Percentiles rank a stretch among this genome's conserved stretches.
Evolutionary conservation across 2,113 vertebrate genomes (phyloP).

Genomic region (Condylura cristata): DNA sequence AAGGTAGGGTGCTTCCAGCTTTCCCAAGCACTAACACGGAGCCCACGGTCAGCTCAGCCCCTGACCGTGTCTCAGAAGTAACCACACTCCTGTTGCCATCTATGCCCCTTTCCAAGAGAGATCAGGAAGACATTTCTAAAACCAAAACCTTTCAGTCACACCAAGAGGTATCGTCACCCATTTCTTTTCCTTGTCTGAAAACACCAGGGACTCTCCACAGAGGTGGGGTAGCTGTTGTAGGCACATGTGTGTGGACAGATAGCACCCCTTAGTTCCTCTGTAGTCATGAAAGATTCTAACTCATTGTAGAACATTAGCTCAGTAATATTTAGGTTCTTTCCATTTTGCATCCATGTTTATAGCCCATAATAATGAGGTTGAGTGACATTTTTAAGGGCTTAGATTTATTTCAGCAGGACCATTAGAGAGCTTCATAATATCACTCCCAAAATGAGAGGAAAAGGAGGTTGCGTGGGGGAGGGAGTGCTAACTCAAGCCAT

Average conservation of each 20-base stretch:
- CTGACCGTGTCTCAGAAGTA: not conserved
- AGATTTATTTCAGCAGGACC: conserved; percentile 80
- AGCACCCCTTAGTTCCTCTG: conserved; percentile 62
- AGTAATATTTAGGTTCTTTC: conserved; percentile 81
- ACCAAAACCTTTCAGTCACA: not conserved
- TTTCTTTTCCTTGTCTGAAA: not conserved
- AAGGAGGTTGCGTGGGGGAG: conserved; percentile 38
- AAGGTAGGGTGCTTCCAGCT: not conserved
- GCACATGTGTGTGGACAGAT: not conserved
- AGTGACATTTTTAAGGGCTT: conserved; percentile 83
- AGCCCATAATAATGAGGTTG: conserved; percentile 81
- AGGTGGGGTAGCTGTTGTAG: not conserved
- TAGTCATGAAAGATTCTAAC: conserved; percentile 78
- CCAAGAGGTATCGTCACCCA: not conserved
- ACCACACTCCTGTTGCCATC: not conserved
- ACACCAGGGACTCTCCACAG: not conserved
- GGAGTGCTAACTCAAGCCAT: not conserved
- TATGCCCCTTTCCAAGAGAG: not conserved
- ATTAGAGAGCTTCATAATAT: conserved; percentile 77
- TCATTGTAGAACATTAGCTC: conserved; percentile 82
- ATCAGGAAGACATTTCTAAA: not conserved
- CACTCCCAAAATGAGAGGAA: conserved; percentile 67
- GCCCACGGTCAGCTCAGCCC: not conserved
- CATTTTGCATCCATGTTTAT: conserved; percentile 84
- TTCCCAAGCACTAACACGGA: not conserved